Conservation (phyloP, 2,113 vertebrate genomes). For the Aplodontia rufa region DNA sequence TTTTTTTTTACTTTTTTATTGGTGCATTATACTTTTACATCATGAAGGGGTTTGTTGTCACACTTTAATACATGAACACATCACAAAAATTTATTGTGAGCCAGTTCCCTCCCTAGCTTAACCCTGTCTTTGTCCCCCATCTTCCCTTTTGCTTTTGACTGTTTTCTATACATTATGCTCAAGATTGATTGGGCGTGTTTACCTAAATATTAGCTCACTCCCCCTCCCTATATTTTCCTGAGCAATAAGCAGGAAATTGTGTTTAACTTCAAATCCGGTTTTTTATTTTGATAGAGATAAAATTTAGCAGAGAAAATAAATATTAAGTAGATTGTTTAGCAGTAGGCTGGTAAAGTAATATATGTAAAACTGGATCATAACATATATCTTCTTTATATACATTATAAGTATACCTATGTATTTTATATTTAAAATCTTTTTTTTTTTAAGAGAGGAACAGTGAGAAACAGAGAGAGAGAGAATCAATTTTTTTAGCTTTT, state of each 20-base stretch:
- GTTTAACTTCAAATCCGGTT: background rate
- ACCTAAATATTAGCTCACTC: background rate
- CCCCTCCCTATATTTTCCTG: background rate
- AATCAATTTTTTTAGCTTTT: too few species aligned
- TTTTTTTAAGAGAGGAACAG: too few species aligned
- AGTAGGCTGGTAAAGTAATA: background rate
- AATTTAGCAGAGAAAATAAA: background rate
- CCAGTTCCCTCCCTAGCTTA: too few species aligned
- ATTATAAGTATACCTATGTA: background rate
- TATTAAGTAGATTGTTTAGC: background rate
- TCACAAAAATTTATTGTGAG: too few species aligned
- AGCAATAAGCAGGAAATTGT: constrained; percentile 2
- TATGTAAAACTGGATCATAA: background rate
- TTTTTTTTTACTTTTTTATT: too few species aligned
- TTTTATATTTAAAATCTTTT: background rate
- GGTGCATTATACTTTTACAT: too few species aligned
- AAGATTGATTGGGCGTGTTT: background rate
- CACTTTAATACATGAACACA: too few species aligned
- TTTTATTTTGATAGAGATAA: constrained; percentile 19
- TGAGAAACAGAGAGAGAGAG: too few species aligned
- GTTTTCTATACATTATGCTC: background rate
- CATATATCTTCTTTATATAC: background rate
- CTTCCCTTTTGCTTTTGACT: too few species aligned
- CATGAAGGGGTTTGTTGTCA: too few species aligned
- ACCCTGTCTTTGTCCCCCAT: too few species aligned